Percentiles rank a stretch among this genome's conserved stretches.
phyloP scores from a whole-genome alignment of 2,888 invertebrate species.

The Phrixothrix hirtus region DNA sequence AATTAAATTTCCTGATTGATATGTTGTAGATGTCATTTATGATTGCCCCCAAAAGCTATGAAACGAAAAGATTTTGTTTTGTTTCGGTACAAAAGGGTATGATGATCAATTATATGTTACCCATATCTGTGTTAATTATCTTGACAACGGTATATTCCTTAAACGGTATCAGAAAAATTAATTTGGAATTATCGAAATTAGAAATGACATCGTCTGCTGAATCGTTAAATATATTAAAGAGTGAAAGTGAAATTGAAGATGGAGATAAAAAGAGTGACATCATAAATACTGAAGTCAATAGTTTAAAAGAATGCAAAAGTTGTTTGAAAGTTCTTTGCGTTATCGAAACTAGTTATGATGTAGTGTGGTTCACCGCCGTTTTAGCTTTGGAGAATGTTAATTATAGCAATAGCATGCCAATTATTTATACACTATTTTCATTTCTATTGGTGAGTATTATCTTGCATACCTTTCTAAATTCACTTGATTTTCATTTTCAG shows the following conservation, averaged over 20 bases:
- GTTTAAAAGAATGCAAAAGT: slow-evolving; percentile 63
- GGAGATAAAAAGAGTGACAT: slow-evolving; percentile 42
- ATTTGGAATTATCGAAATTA: slow-evolving; percentile 52
- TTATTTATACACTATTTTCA: slow-evolving; percentile 62
- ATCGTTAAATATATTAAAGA: slow-evolving; percentile 48
- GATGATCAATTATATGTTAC: slow-evolving; percentile 76
- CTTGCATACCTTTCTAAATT: no score
- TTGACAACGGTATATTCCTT: slow-evolving; percentile 66
- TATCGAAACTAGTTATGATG: slow-evolving; percentile 71
- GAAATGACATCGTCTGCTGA: slow-evolving; percentile 53
- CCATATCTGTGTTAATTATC: slow-evolving; percentile 69
- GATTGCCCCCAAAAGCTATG: slow-evolving; percentile 71
- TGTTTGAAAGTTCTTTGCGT: slow-evolving; percentile 67
- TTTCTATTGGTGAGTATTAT: slow-evolving; percentile 60
- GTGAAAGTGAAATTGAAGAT: slow-evolving; percentile 46
- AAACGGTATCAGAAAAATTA: slow-evolving; percentile 58
- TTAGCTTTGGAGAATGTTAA: slow-evolving; percentile 71
- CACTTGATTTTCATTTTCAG: no score
- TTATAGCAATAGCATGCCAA: slow-evolving; percentile 63
- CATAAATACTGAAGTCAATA: slow-evolving; percentile 43
- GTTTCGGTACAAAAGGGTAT: slow-evolving; percentile 77
- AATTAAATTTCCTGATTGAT: slow-evolving; percentile 1
- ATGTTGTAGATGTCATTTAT: slow-evolving; percentile 65
- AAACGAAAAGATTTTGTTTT: slow-evolving; percentile 75
- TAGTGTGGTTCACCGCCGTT: slow-evolving; percentile 76